Evolutionary conservation across 2,888 invertebrate species (phyloP).

Genomic region (Drosophila pegasa): DNA sequence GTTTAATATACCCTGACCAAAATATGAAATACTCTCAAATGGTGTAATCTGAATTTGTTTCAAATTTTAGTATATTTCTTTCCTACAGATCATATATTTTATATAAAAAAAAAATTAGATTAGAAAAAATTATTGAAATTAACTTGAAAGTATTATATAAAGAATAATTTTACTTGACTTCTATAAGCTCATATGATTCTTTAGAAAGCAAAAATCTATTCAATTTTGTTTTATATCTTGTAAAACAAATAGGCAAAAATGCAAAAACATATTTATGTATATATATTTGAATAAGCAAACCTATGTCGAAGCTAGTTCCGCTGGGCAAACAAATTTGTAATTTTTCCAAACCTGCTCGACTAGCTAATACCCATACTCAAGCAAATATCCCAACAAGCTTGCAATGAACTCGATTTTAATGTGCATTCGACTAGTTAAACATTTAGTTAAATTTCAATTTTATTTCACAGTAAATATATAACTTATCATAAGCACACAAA

Average conservation of each 20-base stretch:
- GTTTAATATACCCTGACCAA: no score
- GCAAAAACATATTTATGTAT: background rate
- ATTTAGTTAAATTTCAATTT: background rate
- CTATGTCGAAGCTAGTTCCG: conserved; percentile 3
- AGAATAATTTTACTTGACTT: background rate
- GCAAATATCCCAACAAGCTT: background rate
- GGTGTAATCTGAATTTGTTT: no score
- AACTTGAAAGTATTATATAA: background rate
- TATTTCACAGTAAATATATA: background rate
- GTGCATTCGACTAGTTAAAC: background rate
- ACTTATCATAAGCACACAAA: background rate
- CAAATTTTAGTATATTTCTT: no score
- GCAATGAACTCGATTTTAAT: background rate
- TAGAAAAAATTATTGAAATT: background rate
- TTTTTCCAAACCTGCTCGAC: background rate
- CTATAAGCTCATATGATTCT: background rate
- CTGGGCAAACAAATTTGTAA: conserved; percentile 22
- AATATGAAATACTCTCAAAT: no score
- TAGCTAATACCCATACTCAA: conserved; percentile 5
- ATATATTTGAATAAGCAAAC: background rate
- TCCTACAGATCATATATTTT: no score
- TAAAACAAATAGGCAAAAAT: conserved; percentile 19
- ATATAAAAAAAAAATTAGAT: no score
- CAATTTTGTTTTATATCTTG: conserved; percentile 4
- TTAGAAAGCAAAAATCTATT: background rate